Evolutionary conservation across 1,140 invertebrate genomes (phyloP).

Genomic region (Drosophila pachea): DNA sequence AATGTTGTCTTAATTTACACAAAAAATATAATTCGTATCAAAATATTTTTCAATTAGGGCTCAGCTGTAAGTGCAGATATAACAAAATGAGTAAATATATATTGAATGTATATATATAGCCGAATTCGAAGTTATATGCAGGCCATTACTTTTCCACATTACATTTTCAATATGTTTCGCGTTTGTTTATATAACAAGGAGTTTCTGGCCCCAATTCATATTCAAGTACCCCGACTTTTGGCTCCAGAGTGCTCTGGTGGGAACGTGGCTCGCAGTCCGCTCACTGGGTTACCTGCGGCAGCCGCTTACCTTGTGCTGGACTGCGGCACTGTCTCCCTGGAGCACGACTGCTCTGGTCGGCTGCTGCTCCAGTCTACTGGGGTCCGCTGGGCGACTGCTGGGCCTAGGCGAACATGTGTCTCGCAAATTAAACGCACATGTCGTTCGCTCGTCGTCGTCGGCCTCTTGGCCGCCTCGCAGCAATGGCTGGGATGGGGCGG

Average conservation of each 20-base stretch:
- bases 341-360: not conserved
- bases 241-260: slow-evolving; percentile 29
- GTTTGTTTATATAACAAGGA: no score
- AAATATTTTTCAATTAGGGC: no score
- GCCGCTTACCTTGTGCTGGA: not conserved
- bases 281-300: slow-evolving; percentile 38
- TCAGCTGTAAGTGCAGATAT: no score
- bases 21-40: no score
- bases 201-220: not conserved
- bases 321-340: not conserved
- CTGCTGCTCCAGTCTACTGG: no score
- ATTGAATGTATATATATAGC: no score
- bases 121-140: no score
- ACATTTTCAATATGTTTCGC: no score
- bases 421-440: slow-evolving; percentile 68
- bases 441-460: slow-evolving; percentile 21
- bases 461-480: slow-evolving; percentile 8
- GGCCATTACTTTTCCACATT: no score
- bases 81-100: no score
- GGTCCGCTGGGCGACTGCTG: not conserved
- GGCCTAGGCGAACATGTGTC: slow-evolving; percentile 43
- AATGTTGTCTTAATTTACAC: no score
- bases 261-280: slow-evolving; percentile 16
- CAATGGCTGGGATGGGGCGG: not conserved
- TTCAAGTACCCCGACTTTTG: not conserved